phyloP scores from a whole-genome alignment of 64 coral and sea anemone genomes.

The Acropora yongei region DNA sequence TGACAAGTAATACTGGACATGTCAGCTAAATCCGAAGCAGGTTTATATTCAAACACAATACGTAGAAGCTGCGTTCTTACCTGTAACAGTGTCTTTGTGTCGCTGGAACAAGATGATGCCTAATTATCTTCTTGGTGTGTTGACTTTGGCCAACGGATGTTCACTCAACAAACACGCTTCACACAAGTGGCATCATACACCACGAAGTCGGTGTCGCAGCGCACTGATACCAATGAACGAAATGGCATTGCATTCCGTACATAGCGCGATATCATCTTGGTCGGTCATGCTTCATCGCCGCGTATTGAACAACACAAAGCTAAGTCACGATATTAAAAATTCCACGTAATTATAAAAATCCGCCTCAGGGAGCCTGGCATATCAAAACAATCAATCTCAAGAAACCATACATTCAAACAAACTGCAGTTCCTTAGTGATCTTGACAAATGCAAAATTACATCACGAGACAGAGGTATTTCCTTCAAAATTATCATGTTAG shows the following conservation, averaged over 20 bases:
- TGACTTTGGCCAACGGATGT: not conserved
- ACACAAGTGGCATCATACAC: not conserved
- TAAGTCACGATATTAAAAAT: constrained; percentile 6
- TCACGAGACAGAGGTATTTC: no score
- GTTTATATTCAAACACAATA: no score
- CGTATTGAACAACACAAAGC: not conserved
- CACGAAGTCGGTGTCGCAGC: not conserved
- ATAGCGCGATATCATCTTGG: not conserved
- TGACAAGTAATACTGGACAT: no score
- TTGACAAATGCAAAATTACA: no score
- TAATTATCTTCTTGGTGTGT: not conserved
- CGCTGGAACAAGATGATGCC: not conserved
- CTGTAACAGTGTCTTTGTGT: not conserved
- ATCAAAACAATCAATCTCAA: not conserved
- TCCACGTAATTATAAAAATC: not conserved
- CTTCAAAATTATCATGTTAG: no score
- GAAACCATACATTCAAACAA: not conserved
- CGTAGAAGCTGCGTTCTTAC: not conserved
- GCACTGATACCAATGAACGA: no score
- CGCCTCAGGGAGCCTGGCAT: not conserved
- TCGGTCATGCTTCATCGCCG: constrained; percentile 11
- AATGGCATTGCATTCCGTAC: constrained; percentile 4
- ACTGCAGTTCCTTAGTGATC: no score
- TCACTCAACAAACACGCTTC: not conserved
- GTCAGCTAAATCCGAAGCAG: no score